These are phyloP conservation scores for Latheticus oryzae DNA, from an alignment of 2,888 invertebrate genomes.

Conservation along the genomic window DNA sequence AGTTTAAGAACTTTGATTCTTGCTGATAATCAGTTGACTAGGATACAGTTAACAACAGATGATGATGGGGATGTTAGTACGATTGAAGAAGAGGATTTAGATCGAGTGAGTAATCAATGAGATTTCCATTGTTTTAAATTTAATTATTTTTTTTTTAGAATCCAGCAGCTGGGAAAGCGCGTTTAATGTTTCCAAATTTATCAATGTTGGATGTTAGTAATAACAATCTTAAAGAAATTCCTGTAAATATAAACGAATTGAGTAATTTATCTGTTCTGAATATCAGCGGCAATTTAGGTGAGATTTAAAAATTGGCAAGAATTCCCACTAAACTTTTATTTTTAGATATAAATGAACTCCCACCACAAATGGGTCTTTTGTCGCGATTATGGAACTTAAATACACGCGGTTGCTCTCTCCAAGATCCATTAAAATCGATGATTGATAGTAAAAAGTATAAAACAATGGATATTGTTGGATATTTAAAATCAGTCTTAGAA, in stretches of 20 bases:
- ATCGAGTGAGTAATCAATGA: conserved; percentile 74
- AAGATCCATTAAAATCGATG: conserved; percentile 91
- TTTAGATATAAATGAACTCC: conserved; percentile 85
- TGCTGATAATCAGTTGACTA: conserved; percentile 85
- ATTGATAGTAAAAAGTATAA: conserved; percentile 92
- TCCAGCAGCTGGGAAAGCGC: conserved; percentile 70
- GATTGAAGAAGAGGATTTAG: conserved; percentile 71
- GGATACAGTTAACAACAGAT: conserved; percentile 84
- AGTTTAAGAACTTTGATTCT: conserved; percentile 85
- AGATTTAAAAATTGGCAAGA: conserved; percentile 41
- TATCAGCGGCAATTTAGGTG: conserved; percentile 84
- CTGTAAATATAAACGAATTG: conserved; percentile 86
- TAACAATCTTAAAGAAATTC: conserved; percentile 84
- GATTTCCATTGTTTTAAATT: too few relatives aligned
- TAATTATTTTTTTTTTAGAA: conserved; percentile 59
- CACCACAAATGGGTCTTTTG: conserved; percentile 94
- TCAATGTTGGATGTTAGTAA: conserved; percentile 95
- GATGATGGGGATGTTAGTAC: conserved; percentile 74
- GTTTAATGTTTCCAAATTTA: conserved; percentile 90
- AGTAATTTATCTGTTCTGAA: conserved; percentile 93
- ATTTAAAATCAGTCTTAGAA: conserved; percentile 88
- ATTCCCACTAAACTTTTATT: conserved; percentile 50
- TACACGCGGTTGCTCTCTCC: conserved; percentile 87
- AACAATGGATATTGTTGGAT: conserved; percentile 94
- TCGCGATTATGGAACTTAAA: conserved; percentile 97